Conservation (phyloP, 2,113 vertebrate species). For the Plecturocebus donacophilus region DNA sequence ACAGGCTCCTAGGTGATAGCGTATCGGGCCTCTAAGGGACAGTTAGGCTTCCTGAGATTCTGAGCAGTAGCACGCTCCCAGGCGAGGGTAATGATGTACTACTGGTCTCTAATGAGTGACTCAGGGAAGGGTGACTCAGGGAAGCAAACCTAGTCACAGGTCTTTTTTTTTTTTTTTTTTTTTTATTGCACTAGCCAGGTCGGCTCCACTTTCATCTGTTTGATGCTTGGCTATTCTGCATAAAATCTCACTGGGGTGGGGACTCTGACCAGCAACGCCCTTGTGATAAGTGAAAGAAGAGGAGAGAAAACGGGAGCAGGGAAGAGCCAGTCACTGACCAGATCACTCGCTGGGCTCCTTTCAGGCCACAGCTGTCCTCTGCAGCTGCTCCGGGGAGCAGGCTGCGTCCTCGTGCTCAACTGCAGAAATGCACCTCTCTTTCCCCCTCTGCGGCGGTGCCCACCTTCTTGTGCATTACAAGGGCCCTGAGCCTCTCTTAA, state of each 20-base stretch:
- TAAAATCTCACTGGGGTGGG: background rate
- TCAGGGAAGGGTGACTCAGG: background rate
- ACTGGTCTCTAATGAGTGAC: background rate
- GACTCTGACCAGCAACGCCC: background rate
- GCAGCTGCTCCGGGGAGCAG: background rate
- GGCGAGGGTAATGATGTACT: no score
- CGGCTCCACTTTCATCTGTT: background rate
- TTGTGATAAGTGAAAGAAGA: background rate
- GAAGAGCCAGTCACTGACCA: accelerated
- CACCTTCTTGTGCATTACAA: background rate
- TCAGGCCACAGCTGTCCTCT: no score
- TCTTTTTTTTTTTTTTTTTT: background rate
- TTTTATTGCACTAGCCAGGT: background rate
- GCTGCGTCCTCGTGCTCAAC: background rate
- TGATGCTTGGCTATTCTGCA: background rate
- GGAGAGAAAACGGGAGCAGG: accelerated
- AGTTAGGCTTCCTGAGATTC: background rate
- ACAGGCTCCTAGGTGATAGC: background rate
- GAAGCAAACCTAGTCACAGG: background rate
- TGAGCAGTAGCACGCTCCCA: background rate
- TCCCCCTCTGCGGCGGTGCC: background rate
- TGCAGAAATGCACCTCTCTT: accelerated
- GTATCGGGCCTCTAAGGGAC: background rate
- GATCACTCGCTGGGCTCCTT: background rate
- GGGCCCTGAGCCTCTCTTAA: background rate